Percentiles rank a stretch among this genome's conserved stretches.
Evolutionary conservation across 1,140 invertebrate genomes (phyloP).

Genomic region (Ceratoteleas bidentatus): DNA sequence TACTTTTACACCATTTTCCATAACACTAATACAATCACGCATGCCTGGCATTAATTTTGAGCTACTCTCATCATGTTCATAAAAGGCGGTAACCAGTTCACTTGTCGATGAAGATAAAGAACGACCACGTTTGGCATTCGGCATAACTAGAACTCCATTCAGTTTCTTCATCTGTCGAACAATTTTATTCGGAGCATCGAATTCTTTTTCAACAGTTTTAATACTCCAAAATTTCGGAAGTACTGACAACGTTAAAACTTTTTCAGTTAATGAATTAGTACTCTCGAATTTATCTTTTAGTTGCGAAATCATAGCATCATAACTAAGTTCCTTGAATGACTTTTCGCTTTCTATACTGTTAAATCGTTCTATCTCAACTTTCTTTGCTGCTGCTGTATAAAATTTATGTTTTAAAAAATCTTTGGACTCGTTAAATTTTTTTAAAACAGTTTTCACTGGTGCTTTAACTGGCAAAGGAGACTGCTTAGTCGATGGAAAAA

Average conservation of each 20-base stretch:
- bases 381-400: conserved; percentile 11
- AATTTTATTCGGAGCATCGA: conserved; percentile 4
- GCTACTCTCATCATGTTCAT: conserved; percentile 22
- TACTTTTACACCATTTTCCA: conserved; percentile 10
- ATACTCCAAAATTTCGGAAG: conserved; percentile 13
- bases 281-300: conserved; percentile 15
- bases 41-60: conserved; percentile 20
- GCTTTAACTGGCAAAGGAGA: conserved; percentile 4
- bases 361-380: conserved; percentile 18
- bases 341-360: conserved; percentile 1
- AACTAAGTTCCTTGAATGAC: conserved; percentile 24
- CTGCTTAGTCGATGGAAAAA: background rate
- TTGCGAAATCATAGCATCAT: conserved; percentile 10
- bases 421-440: conserved; percentile 7
- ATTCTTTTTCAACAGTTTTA: conserved; percentile 16
- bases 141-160: conserved; percentile 2
- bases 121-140: conserved; percentile 7
- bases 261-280: background rate
- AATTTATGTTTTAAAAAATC: conserved; percentile 13
- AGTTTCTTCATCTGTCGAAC: conserved; percentile 4
- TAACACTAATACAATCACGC: conserved; percentile 12
- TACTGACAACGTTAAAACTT: conserved; percentile 7
- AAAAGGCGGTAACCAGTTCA: conserved; percentile 2
- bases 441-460: background rate
- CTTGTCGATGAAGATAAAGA: background rate